A percentile compares a stretch with the other conserved stretches of the same genome.
phyloP scores from a whole-genome alignment of 2,113 vertebrate genomes.

The Ictalurus punctatus region DNA sequence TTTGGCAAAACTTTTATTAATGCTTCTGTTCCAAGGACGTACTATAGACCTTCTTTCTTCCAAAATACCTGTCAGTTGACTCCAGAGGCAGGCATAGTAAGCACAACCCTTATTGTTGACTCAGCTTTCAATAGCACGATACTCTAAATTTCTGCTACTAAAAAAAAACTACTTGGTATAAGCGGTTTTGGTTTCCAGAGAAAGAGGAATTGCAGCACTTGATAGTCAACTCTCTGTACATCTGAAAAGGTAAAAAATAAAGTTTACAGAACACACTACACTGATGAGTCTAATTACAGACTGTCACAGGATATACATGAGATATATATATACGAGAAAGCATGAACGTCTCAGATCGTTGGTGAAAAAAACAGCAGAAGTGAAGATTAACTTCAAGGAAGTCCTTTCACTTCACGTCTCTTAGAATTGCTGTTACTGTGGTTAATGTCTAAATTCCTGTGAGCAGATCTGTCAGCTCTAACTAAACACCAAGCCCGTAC shows the following conservation, averaged over 20 bases:
- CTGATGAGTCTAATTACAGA: neutral
- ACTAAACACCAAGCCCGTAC: neutral
- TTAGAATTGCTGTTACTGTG: neutral
- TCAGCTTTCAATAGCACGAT: no score
- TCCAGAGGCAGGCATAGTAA: neutral
- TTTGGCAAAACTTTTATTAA: neutral
- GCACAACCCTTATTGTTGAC: neutral
- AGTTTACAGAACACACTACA: neutral
- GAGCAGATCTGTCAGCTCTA: neutral
- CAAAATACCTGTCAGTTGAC: neutral
- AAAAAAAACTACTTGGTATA: neutral
- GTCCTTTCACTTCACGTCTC: neutral
- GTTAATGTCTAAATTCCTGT: neutral
- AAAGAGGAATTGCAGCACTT: neutral
- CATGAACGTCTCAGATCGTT: no score
- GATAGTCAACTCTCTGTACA: neutral
- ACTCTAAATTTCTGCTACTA: neutral
- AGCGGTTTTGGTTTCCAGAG: neutral
- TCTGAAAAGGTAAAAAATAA: neutral
- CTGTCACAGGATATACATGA: neutral
- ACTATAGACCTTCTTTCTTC: neutral
- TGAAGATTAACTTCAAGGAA: neutral
- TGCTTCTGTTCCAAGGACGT: neutral
- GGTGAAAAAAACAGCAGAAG: neutral
- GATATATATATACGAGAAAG: neutral